A percentile compares a stretch with the other conserved stretches of the same genome.
Evolutionary conservation across 2,888 invertebrate species (phyloP).

Genomic region (Chromoteleia sp.): DNA sequence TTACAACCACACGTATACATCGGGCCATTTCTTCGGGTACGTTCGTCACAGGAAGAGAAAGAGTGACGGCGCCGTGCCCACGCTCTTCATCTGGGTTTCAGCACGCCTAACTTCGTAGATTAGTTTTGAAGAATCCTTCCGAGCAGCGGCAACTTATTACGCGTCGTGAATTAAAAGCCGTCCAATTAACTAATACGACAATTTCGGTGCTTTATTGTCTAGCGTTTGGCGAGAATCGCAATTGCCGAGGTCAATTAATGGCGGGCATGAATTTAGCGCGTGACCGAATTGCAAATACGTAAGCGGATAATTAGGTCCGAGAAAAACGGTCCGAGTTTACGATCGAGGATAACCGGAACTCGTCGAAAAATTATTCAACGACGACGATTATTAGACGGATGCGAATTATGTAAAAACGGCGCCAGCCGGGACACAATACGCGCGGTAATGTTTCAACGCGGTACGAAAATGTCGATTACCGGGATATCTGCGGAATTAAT

Average conservation of each 20-base stretch:
- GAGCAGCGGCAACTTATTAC: conserved; percentile 44
- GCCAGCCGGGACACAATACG: conserved; percentile 48
- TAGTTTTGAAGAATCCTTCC: conserved; percentile 62
- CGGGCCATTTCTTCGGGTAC: conserved; percentile 40
- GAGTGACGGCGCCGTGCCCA: conserved; percentile 47
- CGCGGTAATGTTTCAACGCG: conserved; percentile 41
- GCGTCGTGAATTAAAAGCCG: conserved; percentile 52
- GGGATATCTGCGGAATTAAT: conserved; percentile 54
- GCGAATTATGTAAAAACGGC: conserved; percentile 66
- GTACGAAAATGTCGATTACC: conserved; percentile 63
- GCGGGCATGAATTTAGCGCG: conserved; percentile 49
- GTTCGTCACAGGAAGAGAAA: conserved; percentile 27
- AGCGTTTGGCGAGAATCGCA: conserved; percentile 37
- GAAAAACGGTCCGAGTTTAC: conserved; percentile 34
- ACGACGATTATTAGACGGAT: conserved; percentile 48
- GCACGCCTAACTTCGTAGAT: conserved; percentile 62
- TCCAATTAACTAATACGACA: conserved; percentile 57
- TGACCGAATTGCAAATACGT: conserved; percentile 63
- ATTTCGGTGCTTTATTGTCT: conserved; percentile 41
- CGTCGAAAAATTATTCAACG: conserved; percentile 59
- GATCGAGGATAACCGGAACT: conserved; percentile 60
- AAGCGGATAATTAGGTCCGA: conserved; percentile 54
- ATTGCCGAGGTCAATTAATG: conserved; percentile 52
- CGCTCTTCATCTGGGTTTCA: conserved; percentile 55
- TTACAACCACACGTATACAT: conserved; percentile 38